Evolutionary conservation across 2,888 invertebrate genomes (phyloP), one percentile per base, ranked within the genome.

Genomic region (Agrochola litura): DNA sequence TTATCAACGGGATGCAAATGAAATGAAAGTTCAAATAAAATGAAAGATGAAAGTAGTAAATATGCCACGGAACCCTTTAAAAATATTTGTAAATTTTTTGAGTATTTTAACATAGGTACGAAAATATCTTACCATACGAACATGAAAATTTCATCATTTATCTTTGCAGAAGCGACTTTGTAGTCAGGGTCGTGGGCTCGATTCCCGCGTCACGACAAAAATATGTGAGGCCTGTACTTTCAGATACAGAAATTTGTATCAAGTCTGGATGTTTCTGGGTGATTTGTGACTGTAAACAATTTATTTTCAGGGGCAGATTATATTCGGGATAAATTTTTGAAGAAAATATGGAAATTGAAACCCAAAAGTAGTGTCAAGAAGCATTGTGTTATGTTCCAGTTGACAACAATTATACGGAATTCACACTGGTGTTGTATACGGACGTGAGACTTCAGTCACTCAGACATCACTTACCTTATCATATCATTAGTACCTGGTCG

Each of bases 121-220:
- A 64, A 58, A 68, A 58, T 4, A 37, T 25, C 14, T 30, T 52
- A 10, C 52, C 37, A 10, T 46, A 54, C n/a, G n/a, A 22, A 81
- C 25, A 67, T n/a, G 25, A 46, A 67, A 16, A 30, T 83, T 60
- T 83, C 73, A 43, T 68, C 22, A 68, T 73, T 56, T 54, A 49
- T 52, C 49, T 77, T 61, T 52, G 41, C 49, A 54, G 22, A 16
- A 16, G 41, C 6, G 84, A 79, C 41, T 46, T 73, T 68, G 54
- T 54, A 0, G 41, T 61, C 84, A 82, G 72, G 82, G 81, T 69
- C 82, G 41, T 61, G 66, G 65, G 77, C 69, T 82, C 61, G 69
- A 82, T 77, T 77, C 73, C 69, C 25, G 52, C 56, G 65, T 82
- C 77, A 58, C 12, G 14, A n/a, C 64, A 37, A 14, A 70, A 63